Evolutionary conservation across 2,888 invertebrate species (phyloP).

Genomic region (Colletes collaris): DNA sequence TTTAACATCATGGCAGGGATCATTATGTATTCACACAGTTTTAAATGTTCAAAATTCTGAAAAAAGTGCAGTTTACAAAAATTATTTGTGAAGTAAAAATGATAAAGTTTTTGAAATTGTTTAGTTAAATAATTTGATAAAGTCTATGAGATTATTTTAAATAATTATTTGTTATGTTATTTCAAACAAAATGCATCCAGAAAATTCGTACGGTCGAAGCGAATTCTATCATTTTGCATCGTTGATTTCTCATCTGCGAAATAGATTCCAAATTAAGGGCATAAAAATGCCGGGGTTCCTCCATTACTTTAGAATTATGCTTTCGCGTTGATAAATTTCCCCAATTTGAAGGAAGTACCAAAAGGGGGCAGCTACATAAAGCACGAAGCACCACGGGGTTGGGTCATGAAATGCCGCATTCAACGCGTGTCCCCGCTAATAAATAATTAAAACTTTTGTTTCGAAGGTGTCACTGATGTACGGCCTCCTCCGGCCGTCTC

Average conservation of each 20-base stretch:
- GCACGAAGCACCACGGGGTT: conserved; percentile 50
- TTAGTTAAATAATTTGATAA: too few relatives aligned
- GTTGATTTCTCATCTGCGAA: not conserved
- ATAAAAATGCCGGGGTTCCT: conserved; percentile 32
- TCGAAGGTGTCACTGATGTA: conserved; percentile 80
- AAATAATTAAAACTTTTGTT: conserved; percentile 83
- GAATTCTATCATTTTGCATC: too few relatives aligned
- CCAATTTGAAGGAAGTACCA: conserved; percentile 49
- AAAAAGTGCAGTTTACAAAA: too few relatives aligned
- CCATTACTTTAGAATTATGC: conserved; percentile 78
- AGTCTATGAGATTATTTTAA: too few relatives aligned
- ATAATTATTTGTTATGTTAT: too few relatives aligned
- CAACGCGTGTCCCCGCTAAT: conserved; percentile 79
- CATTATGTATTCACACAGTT: too few relatives aligned
- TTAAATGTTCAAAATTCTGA: too few relatives aligned
- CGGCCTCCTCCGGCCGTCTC: conserved; percentile 75
- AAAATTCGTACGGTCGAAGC: too few relatives aligned
- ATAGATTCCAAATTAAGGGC: not conserved
- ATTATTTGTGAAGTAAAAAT: too few relatives aligned
- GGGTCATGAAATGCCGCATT: conserved; percentile 71
- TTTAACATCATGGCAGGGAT: too few relatives aligned
- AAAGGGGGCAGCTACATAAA: conserved; percentile 60
- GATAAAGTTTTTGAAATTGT: too few relatives aligned
- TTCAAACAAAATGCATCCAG: too few relatives aligned
- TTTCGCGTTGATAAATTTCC: conserved; percentile 67